phyloP scores from a whole-genome alignment of 2,888 invertebrate genomes.

The Mechanitis messenoides region DNA sequence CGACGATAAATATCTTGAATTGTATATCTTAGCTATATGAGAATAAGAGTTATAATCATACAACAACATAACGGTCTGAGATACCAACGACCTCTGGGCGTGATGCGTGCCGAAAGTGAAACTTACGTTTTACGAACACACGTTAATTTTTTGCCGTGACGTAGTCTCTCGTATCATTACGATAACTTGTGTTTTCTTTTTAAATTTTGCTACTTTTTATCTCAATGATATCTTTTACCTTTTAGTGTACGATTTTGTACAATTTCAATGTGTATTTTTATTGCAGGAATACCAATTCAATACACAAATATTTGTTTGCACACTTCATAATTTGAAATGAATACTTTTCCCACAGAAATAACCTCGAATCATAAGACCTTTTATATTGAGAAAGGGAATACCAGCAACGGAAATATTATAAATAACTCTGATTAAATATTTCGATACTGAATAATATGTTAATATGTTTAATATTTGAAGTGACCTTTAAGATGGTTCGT shows the following conservation, averaged over 20 bases:
- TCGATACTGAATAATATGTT: not conserved
- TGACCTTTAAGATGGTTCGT: slow-evolving; percentile 2
- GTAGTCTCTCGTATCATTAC: slow-evolving; percentile 11
- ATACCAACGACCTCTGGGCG: slow-evolving; percentile 38
- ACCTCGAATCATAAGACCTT: too few species aligned
- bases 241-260: too few species aligned
- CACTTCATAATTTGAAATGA: too few species aligned
- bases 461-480: not conserved
- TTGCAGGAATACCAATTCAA: too few species aligned
- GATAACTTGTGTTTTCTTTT: not conserved
- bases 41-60: slow-evolving; percentile 11
- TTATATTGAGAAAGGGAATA: not conserved
- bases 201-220: too few species aligned
- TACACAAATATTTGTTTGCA: too few species aligned
- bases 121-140: slow-evolving; percentile 27
- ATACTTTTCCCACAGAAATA: too few species aligned
- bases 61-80: slow-evolving; percentile 8
- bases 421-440: slow-evolving; percentile 2
- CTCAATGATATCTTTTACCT: too few species aligned
- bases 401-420: not conserved
- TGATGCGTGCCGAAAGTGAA: slow-evolving; percentile 50
- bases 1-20: slow-evolving; percentile 9
- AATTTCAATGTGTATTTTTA: too few species aligned
- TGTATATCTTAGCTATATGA: not conserved
- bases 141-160: slow-evolving; percentile 24